phyloP scores from a whole-genome alignment of 2,888 invertebrate genomes.

The Phortica magna region DNA sequence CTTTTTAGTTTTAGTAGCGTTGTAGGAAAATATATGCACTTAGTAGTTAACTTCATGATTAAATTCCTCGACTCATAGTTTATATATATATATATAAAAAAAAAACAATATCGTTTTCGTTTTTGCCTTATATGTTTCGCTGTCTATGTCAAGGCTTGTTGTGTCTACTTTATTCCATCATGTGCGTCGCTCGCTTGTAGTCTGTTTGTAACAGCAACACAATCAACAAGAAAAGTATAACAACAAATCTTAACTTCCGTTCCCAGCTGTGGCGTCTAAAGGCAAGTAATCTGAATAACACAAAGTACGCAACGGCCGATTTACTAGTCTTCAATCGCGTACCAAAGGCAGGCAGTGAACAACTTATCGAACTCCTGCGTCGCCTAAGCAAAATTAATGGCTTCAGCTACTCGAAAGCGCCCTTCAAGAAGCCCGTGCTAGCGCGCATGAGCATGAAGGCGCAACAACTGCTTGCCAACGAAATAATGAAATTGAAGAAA shows the following conservation, averaged over 20 bases:
- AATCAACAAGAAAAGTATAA: too few relatives aligned
- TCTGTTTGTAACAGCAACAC: neutral
- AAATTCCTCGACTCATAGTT: conserved; percentile 21
- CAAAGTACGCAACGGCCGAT: conserved; percentile 56
- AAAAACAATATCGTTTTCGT: neutral
- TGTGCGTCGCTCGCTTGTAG: neutral
- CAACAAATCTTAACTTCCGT: neutral
- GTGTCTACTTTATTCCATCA: neutral
- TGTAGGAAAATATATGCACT: conserved; percentile 42
- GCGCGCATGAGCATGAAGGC: conserved; percentile 46
- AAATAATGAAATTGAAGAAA: conserved; percentile 84
- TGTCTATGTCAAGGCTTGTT: neutral
- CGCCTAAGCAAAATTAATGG: conserved; percentile 78
- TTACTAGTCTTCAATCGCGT: conserved; percentile 81
- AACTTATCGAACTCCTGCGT: conserved; percentile 89
- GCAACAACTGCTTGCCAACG: conserved; percentile 84
- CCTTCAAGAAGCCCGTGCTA: conserved; percentile 64
- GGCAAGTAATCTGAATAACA: conserved; percentile 61
- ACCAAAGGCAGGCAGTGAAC: conserved; percentile 92
- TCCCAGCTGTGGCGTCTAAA: conserved; percentile 57
- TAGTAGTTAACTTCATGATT: conserved; percentile 6
- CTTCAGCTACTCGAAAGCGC: conserved; percentile 81
- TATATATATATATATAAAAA: neutral
- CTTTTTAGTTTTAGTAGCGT: conserved; percentile 78
- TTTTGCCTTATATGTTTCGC: neutral